phyloP scores from a whole-genome alignment of 2,888 invertebrate genomes.

The Mongoloraphidia duomilia region DNA sequence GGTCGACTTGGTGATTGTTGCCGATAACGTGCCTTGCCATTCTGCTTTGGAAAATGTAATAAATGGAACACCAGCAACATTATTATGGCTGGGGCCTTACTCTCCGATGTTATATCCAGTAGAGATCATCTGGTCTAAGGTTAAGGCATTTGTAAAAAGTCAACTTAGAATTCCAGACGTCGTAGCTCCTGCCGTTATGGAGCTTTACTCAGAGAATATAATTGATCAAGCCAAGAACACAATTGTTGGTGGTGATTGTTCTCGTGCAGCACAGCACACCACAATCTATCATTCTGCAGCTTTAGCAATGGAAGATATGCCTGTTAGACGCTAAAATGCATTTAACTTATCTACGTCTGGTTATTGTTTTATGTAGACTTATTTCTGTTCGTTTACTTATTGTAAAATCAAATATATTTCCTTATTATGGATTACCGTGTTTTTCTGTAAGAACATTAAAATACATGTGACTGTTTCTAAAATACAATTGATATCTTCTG shows the following conservation, averaged over 20 bases:
- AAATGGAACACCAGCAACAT: constrained; percentile 5
- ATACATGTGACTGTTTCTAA: too few species aligned
- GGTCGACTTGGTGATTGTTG: constrained; percentile 10
- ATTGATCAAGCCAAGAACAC: constrained; percentile 12
- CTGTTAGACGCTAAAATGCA: constrained; percentile 8
- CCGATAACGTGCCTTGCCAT: constrained; percentile 12
- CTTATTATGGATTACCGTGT: too few species aligned
- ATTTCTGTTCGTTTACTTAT: neutral
- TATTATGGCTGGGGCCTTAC: constrained; percentile 10
- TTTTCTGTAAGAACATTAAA: too few species aligned
- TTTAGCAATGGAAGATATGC: constrained; percentile 11
- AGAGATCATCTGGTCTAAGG: constrained; percentile 7
- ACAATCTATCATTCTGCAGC: constrained; percentile 10
- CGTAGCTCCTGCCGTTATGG: neutral
- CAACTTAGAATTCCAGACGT: constrained; percentile 1
- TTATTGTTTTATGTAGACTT: neutral
- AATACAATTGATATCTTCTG: too few species aligned
- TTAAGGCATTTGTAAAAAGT: too few species aligned
- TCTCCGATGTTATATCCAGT: constrained; percentile 7
- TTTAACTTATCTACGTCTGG: neutral
- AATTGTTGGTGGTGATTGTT: constrained; percentile 15
- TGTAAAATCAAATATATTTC: neutral
- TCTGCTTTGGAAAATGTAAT: constrained; percentile 1
- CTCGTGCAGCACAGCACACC: constrained; percentile 12
- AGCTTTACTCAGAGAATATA: constrained; percentile 10